These are phyloP conservation scores for Hyperoplus immaculatus DNA, from an alignment of 2,797 vertebrate genomes.

Conservation along the genomic window DNA sequence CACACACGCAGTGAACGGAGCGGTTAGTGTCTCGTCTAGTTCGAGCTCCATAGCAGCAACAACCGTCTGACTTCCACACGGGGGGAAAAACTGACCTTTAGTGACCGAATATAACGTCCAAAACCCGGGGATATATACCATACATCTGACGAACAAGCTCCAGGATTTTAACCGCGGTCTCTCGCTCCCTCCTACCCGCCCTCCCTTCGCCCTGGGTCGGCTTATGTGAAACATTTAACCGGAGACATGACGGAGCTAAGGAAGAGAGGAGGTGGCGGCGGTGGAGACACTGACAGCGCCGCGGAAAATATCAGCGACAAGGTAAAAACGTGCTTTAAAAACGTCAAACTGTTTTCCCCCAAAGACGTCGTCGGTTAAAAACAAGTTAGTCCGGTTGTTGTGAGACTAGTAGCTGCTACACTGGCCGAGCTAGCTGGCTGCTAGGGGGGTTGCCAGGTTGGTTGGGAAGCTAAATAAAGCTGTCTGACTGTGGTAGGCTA, in stretches of 20 bases:
- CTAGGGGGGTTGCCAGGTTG: too few relatives aligned
- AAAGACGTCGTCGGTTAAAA: conserved; percentile 1
- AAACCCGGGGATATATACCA: conserved; percentile 5
- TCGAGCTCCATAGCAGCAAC: neutral
- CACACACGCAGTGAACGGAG: conserved; percentile 62
- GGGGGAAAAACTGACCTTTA: conserved; percentile 8
- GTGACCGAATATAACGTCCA: neutral
- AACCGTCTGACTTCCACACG: neutral
- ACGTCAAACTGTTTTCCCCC: rapidly evolving
- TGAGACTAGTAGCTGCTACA: neutral
- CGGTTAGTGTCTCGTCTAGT: neutral
- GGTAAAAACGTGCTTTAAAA: conserved; percentile 53
- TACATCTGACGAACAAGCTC: neutral
- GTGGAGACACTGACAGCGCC: conserved; percentile 77
- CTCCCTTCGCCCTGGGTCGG: conserved; percentile 29
- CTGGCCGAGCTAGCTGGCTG: conserved; percentile 14
- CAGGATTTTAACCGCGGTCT: conserved; percentile 20
- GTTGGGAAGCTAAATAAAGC: too few relatives aligned
- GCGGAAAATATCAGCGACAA: conserved; percentile 83
- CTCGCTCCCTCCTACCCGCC: neutral
- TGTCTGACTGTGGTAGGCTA: too few relatives aligned
- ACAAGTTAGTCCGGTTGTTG: conserved; percentile 36
- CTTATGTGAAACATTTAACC: conserved; percentile 69
- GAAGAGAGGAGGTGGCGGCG: conserved; percentile 78
- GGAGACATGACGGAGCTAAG: conserved; percentile 86